Base-by-base conservation (phyloP, 2,888 invertebrate genomes). In the Eudasyphora cyanicolor region DNA sequence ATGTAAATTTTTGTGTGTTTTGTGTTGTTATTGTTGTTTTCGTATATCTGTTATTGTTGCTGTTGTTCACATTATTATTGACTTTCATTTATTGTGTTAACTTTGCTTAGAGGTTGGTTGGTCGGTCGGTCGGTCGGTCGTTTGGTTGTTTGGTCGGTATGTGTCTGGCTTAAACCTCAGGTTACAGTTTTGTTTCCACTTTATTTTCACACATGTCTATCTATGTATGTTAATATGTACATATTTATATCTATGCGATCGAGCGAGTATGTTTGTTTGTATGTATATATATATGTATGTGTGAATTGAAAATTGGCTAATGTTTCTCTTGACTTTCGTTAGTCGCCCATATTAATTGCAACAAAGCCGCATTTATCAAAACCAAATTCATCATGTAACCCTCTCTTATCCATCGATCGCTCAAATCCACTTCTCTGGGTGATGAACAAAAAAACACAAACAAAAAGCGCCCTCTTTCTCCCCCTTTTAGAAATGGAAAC, bases 321-420 rank as follows among this genome's bases (percentile, higher is more conserved):
- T 73, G 27, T 32, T 49, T 69, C 73, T 73, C 54, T 76, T 60
- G 73, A 67, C 38, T 79, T 76, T 79, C 42, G 49, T 79, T 76
- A 7, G 10, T 42, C 35, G n/a, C n/a, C n/a, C n/a, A n/a, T 49
- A 45, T 69, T 76, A 70, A 76, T 76, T 76, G 62, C 79, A 81
- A 70, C 17, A 35, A 42, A 8, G 35, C 67, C 67, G 60, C 60
- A 75, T 10, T 71, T 67, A 42, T 71, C 38, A 19, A 54, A n/a
- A 70, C 32, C 62, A 42, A 70, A 32, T 67, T 49, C 49, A 51
- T 42, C 57, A n/a, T n/a, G 42, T 67, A 67, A 69, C 54, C 38
- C 29, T 67, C 38, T 67, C 35, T 10, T 38, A 64, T 32, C 1
- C 3, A 24, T 67, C 42, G 35, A 29, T 29, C n/a, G n/a, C n/a